Evolutionary conservation across 35 echinoderm and acorn worm species (phyloP).

Genomic region (Acanthaster planci): DNA sequence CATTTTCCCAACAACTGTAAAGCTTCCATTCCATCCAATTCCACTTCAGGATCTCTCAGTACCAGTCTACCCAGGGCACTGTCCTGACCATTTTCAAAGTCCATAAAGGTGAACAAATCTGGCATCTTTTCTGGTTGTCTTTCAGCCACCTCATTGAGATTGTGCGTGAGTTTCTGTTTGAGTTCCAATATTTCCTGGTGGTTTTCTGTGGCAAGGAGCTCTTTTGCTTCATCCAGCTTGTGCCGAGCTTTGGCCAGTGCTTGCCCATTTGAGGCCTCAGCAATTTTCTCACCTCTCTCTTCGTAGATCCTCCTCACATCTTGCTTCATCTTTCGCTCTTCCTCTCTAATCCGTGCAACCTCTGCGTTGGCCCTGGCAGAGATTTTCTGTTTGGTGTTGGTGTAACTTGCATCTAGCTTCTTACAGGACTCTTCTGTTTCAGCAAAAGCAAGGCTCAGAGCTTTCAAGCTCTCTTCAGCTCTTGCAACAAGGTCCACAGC

Average conservation of each 20-base stretch:
- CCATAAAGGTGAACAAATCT: neutral
- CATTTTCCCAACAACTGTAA: neutral
- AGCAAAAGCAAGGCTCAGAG: neutral
- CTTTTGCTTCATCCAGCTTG: neutral
- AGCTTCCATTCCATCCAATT: neutral
- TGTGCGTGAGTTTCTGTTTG: neutral
- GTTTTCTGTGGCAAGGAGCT: neutral
- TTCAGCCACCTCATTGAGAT: neutral
- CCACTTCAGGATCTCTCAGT: neutral
- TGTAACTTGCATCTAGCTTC: neutral
- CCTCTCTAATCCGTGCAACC: constrained; percentile 18
- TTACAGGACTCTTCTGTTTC: neutral
- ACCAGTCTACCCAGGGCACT: neutral
- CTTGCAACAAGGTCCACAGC: neutral
- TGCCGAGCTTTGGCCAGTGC: neutral
- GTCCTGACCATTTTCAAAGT: constrained; percentile 9
- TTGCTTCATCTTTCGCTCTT: neutral
- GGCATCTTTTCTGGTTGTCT: neutral
- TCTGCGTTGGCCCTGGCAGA: neutral
- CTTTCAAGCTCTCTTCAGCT: neutral
- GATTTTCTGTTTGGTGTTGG: neutral
- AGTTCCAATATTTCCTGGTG: neutral
- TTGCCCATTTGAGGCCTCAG: neutral
- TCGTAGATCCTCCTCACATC: neutral
- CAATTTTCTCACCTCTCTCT: neutral